Base-by-base conservation (phyloP, 1,140 invertebrate species). In the Euschistus heros region DNA sequence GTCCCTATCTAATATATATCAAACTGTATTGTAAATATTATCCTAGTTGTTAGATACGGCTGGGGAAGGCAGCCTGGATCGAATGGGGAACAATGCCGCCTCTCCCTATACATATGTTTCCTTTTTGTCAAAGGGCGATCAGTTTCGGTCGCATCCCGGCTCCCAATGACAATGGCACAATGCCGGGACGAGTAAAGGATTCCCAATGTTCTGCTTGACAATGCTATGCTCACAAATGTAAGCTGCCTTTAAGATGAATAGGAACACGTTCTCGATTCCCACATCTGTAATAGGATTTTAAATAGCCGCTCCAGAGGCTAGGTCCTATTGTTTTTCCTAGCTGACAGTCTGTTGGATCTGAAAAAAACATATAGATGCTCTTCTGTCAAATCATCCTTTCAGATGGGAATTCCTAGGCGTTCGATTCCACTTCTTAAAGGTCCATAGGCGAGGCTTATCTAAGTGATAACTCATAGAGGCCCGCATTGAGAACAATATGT, bases 21-120 rank as follows among this genome's bases (percentile, higher is more conserved):
- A 64, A 64, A 64, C 63, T 64, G 63, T 64, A 64, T 64, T 64
- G 63, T 64, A 64, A 64, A 64, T 64, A 64, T 64, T 64, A 64
- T 64, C 30, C 63, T 54, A 64, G 30, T 52, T 52, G 63, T 61
- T 61, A 61, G 63, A 30, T 37, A 30, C 24, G 46, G 63, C 15
- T 5, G 63, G 63, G 47, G 61, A 18, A 27, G 44, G 37, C 13
- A 46, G 42, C 18, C 18, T 47, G 20, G 22, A 27, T 62, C 61
- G 61, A 42, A 62, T 62, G 33, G 30, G 18, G 44, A 26, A 62
- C 61, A 62, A 62, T 62, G 61, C 15, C n/a, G 61, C 37, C 37
- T 42, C 61, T 46, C 61, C 37, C 61, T 62, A 62, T 62, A 62
- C 61, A 62, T 62, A 62, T 62, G 61, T 62, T 62, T 62, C 61